These are phyloP conservation scores for Hypsopygia costalis DNA, from an alignment of 2,888 invertebrate genomes.

Conservation along the genomic window DNA sequence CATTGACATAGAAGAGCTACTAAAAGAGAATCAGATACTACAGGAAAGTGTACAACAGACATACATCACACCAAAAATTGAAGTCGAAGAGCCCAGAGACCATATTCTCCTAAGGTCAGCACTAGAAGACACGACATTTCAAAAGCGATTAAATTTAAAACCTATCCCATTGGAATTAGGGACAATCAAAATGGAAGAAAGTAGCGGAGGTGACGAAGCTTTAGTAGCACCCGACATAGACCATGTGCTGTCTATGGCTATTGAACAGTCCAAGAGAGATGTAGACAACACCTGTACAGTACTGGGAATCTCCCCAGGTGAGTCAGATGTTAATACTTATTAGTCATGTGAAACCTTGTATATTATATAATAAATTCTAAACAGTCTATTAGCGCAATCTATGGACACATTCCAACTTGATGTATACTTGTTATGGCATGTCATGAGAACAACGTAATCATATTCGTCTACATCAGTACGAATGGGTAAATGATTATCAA, in stretches of 20 bases:
- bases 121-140: conserved; percentile 91
- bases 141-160: conserved; percentile 89
- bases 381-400: background rate
- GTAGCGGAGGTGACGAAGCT: conserved; percentile 79
- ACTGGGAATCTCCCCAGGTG: conserved; percentile 93
- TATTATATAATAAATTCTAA: conserved; percentile 2
- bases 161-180: conserved; percentile 86
- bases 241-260: conserved; percentile 90
- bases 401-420: conserved; percentile 2
- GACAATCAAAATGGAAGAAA: conserved; percentile 85
- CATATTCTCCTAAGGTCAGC: conserved; percentile 90
- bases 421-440: conserved; percentile 10
- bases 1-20: conserved; percentile 81
- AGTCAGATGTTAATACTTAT: conserved; percentile 50
- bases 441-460: conserved; percentile 37
- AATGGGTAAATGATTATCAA: conserved; percentile 37
- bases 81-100: conserved; percentile 81
- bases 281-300: conserved; percentile 91
- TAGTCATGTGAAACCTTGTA: conserved; percentile 22
- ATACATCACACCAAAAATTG: conserved; percentile 77
- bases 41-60: conserved; percentile 68
- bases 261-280: conserved; percentile 92
- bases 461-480: conserved; percentile 29
- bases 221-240: conserved; percentile 88
- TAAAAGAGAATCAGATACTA: conserved; percentile 78